These are phyloP conservation scores for Sebastes iracundus DNA, from an alignment of 2,797 vertebrate genomes.

Conservation along the genomic window DNA sequence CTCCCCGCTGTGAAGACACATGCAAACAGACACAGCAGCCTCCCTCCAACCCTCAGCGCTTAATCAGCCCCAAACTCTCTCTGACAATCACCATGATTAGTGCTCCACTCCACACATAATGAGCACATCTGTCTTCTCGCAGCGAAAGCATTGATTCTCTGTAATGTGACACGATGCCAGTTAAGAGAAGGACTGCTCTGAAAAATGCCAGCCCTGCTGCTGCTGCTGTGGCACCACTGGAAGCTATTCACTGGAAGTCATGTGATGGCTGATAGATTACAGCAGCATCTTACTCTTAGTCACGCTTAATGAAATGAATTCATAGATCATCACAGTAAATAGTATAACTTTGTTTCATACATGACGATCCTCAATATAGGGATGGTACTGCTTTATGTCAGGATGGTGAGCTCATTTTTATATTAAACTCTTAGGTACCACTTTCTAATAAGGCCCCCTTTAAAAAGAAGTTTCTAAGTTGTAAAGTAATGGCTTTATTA, in stretches of 20 bases:
- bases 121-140: conserved; percentile 59
- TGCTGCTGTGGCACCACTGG: neutral
- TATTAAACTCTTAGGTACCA: neutral
- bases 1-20: neutral
- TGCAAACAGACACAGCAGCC: conserved; percentile 24
- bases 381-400: neutral
- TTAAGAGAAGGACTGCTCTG: conserved; percentile 18
- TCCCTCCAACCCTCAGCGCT: neutral
- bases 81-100: conserved; percentile 59
- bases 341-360: neutral
- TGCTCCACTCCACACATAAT: conserved; percentile 45
- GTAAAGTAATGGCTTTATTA: neutral
- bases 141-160: conserved; percentile 50
- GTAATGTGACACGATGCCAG: conserved; percentile 44
- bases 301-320: neutral
- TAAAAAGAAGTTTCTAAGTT: neutral
- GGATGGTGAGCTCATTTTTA: neutral
- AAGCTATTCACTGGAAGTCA: conserved; percentile 2
- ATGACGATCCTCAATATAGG: neutral
- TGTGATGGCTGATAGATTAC: neutral
- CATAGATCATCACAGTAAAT: neutral
- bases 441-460: neutral
- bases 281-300: neutral
- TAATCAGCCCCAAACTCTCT: conserved; percentile 54
- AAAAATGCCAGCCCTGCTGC: conserved; percentile 29